phyloP scores from a whole-genome alignment of 2,797 vertebrate species.

The Oceanodroma leucorhoa region DNA sequence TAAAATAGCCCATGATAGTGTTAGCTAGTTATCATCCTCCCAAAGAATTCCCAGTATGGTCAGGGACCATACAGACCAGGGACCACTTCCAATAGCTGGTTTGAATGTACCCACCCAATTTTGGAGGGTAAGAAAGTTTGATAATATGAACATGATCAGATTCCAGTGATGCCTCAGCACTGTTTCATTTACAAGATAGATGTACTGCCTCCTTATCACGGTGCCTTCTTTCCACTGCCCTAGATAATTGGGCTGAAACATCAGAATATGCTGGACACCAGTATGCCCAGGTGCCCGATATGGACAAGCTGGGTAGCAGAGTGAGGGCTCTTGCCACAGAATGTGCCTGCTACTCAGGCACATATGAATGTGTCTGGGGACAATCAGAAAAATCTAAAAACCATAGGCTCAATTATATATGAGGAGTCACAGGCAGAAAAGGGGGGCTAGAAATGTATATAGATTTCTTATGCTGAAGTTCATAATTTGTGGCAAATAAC shows the following conservation, averaged over 20 bases:
- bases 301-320: not conserved
- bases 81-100: not conserved
- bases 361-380: not conserved
- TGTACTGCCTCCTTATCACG: not conserved
- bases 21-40: not conserved
- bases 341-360: not conserved
- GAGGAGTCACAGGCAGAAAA: not conserved
- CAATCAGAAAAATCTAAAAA: not conserved
- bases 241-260: not conserved
- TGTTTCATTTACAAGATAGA: not conserved
- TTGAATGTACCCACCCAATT: not conserved
- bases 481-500: not conserved
- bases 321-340: not conserved
- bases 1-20: not conserved
- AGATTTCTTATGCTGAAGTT: not conserved
- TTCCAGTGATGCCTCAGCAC: not conserved
- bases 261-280: not conserved
- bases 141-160: not conserved
- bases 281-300: fast-evolving
- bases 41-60: not conserved
- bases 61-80: not conserved
- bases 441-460: not conserved
- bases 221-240: not conserved
- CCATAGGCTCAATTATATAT: not conserved
- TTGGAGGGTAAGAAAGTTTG: not conserved